Percentiles rank a stretch among this genome's conserved stretches.
These are phyloP conservation scores for Austrofundulus limnaeus DNA, from an alignment of 2,113 vertebrate species.

Conservation along the genomic window DNA sequence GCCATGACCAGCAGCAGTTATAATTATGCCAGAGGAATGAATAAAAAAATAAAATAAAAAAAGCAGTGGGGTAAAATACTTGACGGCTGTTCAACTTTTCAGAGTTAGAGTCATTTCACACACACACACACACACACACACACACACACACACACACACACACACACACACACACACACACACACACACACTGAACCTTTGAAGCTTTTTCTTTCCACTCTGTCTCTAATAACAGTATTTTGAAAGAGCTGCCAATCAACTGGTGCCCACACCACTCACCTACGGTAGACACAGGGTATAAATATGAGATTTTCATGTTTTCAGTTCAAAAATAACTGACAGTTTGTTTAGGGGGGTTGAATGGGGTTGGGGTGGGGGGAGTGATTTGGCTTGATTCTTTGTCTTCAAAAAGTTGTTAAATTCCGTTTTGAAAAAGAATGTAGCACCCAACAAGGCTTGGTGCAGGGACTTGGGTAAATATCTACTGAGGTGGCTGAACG, in stretches of 20 bases:
- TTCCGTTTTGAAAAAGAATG: not conserved
- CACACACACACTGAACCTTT: slow-evolving; percentile 34
- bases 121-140: slow-evolving; percentile 15
- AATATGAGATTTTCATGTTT: slow-evolving; percentile 24
- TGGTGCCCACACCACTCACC: slow-evolving; percentile 16
- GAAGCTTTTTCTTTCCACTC: slow-evolving; percentile 59
- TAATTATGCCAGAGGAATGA: slow-evolving; percentile 34
- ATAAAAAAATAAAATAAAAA: slow-evolving; percentile 32
- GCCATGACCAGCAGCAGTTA: slow-evolving; percentile 26
- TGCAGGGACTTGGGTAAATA: no score
- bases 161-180: slow-evolving; percentile 23
- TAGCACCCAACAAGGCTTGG: not conserved
- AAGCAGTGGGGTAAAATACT: slow-evolving; percentile 34
- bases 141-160: slow-evolving; percentile 19
- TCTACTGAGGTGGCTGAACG: no score
- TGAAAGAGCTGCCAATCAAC: slow-evolving; percentile 57
- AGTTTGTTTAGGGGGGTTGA: slow-evolving; percentile 23
- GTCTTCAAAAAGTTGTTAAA: slow-evolving; percentile 24
- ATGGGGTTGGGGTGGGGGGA: no score
- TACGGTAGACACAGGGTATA: not conserved
- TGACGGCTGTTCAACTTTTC: slow-evolving; percentile 24
- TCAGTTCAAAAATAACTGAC: slow-evolving; percentile 19
- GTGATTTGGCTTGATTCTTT: no score
- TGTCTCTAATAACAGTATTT: slow-evolving; percentile 54
- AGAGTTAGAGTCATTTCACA: slow-evolving; percentile 18